These are phyloP conservation scores for Meloe dianella DNA, from an alignment of 2,888 invertebrate species.

Conservation along the genomic window DNA sequence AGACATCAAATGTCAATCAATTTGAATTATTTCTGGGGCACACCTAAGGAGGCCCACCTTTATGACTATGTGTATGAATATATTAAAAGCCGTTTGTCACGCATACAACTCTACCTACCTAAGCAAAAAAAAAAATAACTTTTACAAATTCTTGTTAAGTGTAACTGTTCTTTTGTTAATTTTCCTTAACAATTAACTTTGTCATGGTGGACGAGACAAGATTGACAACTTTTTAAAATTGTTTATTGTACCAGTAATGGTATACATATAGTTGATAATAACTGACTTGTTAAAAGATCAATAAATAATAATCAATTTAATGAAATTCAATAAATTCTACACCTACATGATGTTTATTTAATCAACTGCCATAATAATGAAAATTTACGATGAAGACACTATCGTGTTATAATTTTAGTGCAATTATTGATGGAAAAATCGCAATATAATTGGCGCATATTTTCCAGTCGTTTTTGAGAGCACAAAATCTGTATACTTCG, in stretches of 20 bases:
- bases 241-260: background rate
- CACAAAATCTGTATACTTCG: too few relatives aligned
- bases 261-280: background rate
- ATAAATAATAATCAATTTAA: conserved; percentile 4
- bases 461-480: too few relatives aligned
- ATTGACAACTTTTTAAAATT: background rate
- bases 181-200: background rate
- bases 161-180: background rate
- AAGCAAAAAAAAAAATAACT: background rate
- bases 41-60: conserved; percentile 46
- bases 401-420: background rate
- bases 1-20: conserved; percentile 49
- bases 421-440: background rate
- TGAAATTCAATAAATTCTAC: conserved; percentile 3
- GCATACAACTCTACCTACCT: conserved; percentile 26
- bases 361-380: background rate
- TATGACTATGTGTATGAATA: conserved; percentile 40
- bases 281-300: background rate
- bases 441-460: too few relatives aligned
- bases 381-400: background rate
- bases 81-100: conserved; percentile 38
- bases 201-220: background rate
- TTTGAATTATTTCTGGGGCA: conserved; percentile 46
- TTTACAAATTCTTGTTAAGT: conserved; percentile 5
- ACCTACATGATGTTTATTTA: background rate